phyloP scores from a whole-genome alignment of 2,888 invertebrate genomes.

The Cactoblastis cactorum region DNA sequence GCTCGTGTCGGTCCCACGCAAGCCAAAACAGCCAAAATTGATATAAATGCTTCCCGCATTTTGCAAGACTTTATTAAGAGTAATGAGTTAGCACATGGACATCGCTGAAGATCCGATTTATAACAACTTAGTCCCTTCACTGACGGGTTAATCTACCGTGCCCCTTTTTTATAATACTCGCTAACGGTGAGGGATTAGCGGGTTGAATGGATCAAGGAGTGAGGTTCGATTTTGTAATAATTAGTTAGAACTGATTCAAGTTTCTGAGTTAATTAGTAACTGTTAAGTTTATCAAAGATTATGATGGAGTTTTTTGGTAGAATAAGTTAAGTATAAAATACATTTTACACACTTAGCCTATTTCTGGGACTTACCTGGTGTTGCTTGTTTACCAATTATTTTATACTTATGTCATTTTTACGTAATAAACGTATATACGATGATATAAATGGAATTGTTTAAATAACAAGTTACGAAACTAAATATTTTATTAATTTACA shows the following conservation, averaged over 20 bases:
- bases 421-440: too few species aligned
- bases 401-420: too few species aligned
- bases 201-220: conserved; percentile 16
- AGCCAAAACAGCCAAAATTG: conserved; percentile 50
- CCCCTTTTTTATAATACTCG: conserved; percentile 53
- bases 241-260: background rate
- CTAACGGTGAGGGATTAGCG: conserved; percentile 20
- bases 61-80: conserved; percentile 42
- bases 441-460: too few species aligned
- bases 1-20: conserved; percentile 39
- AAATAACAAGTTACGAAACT: too few species aligned
- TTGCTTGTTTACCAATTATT: too few species aligned
- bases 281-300: too few species aligned
- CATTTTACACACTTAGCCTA: too few species aligned
- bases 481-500: too few species aligned
- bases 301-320: too few species aligned
- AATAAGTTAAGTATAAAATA: too few species aligned
- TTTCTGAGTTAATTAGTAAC: too few species aligned
- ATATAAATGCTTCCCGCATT: conserved; percentile 62
- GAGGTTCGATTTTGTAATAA: conserved; percentile 22
- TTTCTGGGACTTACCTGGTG: too few species aligned
- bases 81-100: conserved; percentile 37
- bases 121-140: conserved; percentile 26
- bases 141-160: conserved; percentile 26
- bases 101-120: conserved; percentile 30